These are phyloP conservation scores for Drosophila quasianomalipes DNA, from an alignment of 2,888 invertebrate species.

Conservation along the genomic window DNA sequence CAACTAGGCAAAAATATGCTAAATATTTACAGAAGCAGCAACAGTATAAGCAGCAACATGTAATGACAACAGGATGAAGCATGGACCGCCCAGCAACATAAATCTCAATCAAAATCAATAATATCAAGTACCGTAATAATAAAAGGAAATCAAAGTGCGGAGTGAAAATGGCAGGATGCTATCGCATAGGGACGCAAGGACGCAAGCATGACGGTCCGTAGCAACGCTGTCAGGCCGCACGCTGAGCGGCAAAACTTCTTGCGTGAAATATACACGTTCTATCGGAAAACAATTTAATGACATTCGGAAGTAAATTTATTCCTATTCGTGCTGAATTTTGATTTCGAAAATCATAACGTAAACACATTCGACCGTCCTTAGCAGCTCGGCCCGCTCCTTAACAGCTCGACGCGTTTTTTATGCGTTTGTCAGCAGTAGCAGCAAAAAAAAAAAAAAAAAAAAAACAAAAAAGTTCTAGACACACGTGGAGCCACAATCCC, in stretches of 20 bases:
- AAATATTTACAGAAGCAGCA: conserved; percentile 48
- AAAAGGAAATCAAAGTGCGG: conserved; percentile 66
- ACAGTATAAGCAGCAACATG: conserved; percentile 17
- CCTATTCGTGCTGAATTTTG: conserved; percentile 83
- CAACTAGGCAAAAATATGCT: conserved; percentile 65
- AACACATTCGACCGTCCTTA: conserved; percentile 70
- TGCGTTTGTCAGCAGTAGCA: conserved; percentile 61
- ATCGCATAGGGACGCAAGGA: conserved; percentile 11
- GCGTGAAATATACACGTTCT: conserved; percentile 81
- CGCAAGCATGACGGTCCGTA: background rate
- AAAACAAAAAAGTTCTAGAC: conserved; percentile 35
- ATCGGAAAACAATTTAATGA: conserved; percentile 85
- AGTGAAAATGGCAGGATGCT: conserved; percentile 37
- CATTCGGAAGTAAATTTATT: conserved; percentile 84
- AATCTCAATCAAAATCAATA: conserved; percentile 83
- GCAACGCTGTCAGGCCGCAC: conserved; percentile 23
- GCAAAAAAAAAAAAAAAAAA: background rate
- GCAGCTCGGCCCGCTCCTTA: conserved; percentile 11
- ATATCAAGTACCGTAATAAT: conserved; percentile 80
- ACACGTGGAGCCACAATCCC: conserved; percentile 57
- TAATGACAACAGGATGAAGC: conserved; percentile 45
- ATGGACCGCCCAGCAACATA: conserved; percentile 54
- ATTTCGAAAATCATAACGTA: conserved; percentile 82
- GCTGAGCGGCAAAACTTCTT: conserved; percentile 63
- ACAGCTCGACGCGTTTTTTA: conserved; percentile 33